Evolutionary conservation across 1,140 invertebrate species (phyloP), one percentile per base, ranked within the genome.

Genomic region (Leucophenga varia): DNA sequence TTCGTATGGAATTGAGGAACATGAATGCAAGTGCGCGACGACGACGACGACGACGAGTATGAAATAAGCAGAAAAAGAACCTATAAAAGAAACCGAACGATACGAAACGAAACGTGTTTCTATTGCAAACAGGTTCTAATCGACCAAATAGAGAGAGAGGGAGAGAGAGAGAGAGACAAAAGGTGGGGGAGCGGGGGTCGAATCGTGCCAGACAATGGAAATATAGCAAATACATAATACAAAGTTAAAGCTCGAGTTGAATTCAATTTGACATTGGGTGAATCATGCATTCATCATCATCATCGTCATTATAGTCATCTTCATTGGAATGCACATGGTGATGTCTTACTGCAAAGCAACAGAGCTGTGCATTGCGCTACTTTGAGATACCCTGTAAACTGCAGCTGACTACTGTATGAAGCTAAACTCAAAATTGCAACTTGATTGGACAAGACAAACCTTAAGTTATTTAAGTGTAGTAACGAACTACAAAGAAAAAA

Each of bases 71-170:
- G 14, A 14, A 32, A 17, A 13, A 12, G 25, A 22, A 47, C 9
- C 28, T 34, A 39, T 34, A 38, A 54, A 52, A 28, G 19, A 22
- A 10, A 25, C 16, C 37, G 13, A 55, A 46, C 41, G 17, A 30
- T 39, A 19, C 32, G 25, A 36, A 56, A 59, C 28, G 55, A 63
- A 55, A 63, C 59, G 59, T 63, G 59, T 63, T 61, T 55, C 41
- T 35, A 43, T 43, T 43, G 42, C 43, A 44, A 61, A 61, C 60
- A 59, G 59, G 48, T 64, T 64, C 47, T 43, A 57, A 55, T 54
- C 41, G 25, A 32, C 43, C 43, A 50, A 48, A 42, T 43, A 44
- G 12, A 42, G 34, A 38, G 49, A 39, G 37, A 39, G 19, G 38
- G 17, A 28, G 30, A 17, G 39, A 44, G n/a, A n/a, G n/a, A n/a